Percentiles rank a stretch among this genome's conserved stretches.
These are phyloP conservation scores for Cephalopachus bancanus DNA, from an alignment of 2,797 vertebrate genomes.

Conservation along the genomic window DNA sequence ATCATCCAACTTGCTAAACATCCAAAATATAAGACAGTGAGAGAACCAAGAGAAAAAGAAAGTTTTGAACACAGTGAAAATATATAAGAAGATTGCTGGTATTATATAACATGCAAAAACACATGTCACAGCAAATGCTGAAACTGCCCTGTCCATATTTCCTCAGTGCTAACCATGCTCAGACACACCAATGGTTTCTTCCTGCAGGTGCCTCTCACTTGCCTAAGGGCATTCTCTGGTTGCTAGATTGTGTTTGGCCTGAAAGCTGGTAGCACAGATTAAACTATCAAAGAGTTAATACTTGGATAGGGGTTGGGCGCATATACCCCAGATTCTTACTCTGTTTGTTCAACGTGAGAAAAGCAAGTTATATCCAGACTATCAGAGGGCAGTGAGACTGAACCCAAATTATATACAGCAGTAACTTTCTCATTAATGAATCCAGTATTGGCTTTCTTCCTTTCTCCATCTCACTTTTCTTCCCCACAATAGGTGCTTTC, in stretches of 20 bases:
- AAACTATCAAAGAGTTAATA: neutral
- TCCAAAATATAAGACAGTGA: neutral
- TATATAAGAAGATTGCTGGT: neutral
- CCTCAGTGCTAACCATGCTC: accelerated
- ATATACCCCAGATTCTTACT: neutral
- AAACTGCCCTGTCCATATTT: accelerated
- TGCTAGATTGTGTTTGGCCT: neutral
- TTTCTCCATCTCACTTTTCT: neutral
- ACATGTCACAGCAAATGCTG: neutral
- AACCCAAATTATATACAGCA: neutral
- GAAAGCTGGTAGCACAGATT: neutral
- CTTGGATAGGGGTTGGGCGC: neutral
- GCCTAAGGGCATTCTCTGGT: neutral
- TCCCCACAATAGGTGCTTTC: neutral
- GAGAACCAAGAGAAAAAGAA: neutral
- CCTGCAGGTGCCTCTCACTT: neutral
- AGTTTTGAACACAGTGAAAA: neutral
- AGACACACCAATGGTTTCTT: neutral
- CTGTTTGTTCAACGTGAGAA: neutral
- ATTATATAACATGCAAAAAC: neutral
- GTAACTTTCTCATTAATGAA: neutral
- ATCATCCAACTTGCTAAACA: neutral
- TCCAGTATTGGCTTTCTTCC: neutral
- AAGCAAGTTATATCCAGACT: neutral
- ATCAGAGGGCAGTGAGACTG: neutral